These are phyloP conservation scores for Takifugu flavidus DNA, from an alignment of 2,113 vertebrate genomes.

Conservation along the genomic window DNA sequence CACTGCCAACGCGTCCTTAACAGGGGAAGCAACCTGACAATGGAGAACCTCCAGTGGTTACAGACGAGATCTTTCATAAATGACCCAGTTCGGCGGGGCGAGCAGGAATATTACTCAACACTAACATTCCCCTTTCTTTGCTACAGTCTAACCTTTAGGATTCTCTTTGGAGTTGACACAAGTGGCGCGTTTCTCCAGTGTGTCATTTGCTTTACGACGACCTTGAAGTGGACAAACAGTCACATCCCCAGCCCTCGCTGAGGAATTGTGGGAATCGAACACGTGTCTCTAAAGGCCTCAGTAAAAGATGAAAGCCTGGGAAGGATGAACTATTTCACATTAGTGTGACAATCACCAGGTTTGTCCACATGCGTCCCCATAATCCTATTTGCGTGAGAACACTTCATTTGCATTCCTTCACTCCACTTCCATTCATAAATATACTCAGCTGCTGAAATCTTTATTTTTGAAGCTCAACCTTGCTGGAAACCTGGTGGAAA, in stretches of 20 bases:
- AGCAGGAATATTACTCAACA: neutral
- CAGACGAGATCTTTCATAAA: slow-evolving; percentile 16
- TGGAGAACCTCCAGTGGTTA: neutral
- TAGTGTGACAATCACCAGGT: slow-evolving; percentile 32
- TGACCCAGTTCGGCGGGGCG: neutral
- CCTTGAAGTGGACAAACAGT: slow-evolving; percentile 58
- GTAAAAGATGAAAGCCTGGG: slow-evolving; percentile 73
- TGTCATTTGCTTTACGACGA: slow-evolving; percentile 52
- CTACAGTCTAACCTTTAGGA: slow-evolving; percentile 2
- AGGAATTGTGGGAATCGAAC: slow-evolving; percentile 65
- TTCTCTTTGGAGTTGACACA: neutral
- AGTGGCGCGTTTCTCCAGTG: slow-evolving; percentile 24
- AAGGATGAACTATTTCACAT: slow-evolving; percentile 61
- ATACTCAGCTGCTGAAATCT: no score
- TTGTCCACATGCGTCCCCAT: slow-evolving; percentile 9
- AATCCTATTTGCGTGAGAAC: no score
- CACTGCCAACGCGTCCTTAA: slow-evolving; percentile 23
- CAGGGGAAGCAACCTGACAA: slow-evolving; percentile 24
- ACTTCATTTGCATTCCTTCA: neutral
- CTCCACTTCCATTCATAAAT: neutral
- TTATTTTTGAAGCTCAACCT: no score
- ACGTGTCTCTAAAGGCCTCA: slow-evolving; percentile 64
- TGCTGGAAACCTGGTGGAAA: no score
- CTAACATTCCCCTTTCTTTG: slow-evolving; percentile 2
- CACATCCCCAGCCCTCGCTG: slow-evolving; percentile 55